Conservation (phyloP, 2,113 vertebrate genomes). For the Brevimyrus niger region DNA sequence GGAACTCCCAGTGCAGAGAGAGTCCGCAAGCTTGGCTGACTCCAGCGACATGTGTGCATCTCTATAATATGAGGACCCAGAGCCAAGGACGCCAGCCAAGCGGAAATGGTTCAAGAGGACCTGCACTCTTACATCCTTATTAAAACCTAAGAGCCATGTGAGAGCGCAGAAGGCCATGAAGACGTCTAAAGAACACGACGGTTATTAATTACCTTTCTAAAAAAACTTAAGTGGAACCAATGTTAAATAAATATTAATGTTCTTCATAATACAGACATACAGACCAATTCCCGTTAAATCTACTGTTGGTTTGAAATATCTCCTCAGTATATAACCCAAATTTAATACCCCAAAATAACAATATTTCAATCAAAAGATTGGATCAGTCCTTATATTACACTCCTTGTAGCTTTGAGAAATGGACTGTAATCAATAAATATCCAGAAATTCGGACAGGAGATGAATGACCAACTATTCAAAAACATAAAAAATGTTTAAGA, state of each 20-base stretch:
- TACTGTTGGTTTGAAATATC: not conserved
- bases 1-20: not conserved
- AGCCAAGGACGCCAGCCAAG: not conserved
- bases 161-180: not conserved
- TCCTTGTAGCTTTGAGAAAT: not conserved
- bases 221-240: not conserved
- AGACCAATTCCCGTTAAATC: not conserved
- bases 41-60: not conserved
- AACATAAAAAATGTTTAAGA: not conserved
- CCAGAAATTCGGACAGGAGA: not conserved
- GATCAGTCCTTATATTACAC: not conserved
- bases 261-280: not conserved
- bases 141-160: not conserved
- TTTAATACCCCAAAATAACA: not conserved
- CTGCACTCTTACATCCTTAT: not conserved
- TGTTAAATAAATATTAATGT: not conserved
- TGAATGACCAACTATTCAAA: not conserved
- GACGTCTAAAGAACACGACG: not conserved
- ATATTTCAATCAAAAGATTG: not conserved
- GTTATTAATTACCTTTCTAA: not conserved
- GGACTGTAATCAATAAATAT: not conserved
- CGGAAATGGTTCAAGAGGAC: not conserved
- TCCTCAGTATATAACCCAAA: not conserved
- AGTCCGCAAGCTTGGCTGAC: not conserved
- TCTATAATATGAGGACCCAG: not conserved